Conservation (phyloP, 2,113 vertebrate species). For the human (Homo sapiens) region GRCh38 chr15:37088001-37088500, state of each 20-base stretch:
- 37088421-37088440: background rate
- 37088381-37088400: background rate
- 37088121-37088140: background rate
- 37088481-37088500: background rate
- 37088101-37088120: background rate
- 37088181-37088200: slow-evolving; percentile 1
- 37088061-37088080: background rate
- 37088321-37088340: slow-evolving; percentile 40
- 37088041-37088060: background rate
- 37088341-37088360: background rate
- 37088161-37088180: slow-evolving; percentile 33
- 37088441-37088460: background rate
- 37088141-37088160: slow-evolving; percentile 15
- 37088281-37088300: slow-evolving; percentile 41
- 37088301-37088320: slow-evolving; percentile 61
- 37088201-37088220: background rate
- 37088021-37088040: slow-evolving; percentile 21
- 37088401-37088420: slow-evolving; percentile 38
- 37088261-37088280: background rate
- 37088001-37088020: background rate
- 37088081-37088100: background rate
- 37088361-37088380: slow-evolving; percentile 14
- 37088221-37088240: background rate
- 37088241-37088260: background rate
- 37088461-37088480: slow-evolving; percentile 50